These are phyloP conservation scores for Erythrocercus mccallii DNA, from an alignment of 2,113 vertebrate species.

Conservation along the genomic window DNA sequence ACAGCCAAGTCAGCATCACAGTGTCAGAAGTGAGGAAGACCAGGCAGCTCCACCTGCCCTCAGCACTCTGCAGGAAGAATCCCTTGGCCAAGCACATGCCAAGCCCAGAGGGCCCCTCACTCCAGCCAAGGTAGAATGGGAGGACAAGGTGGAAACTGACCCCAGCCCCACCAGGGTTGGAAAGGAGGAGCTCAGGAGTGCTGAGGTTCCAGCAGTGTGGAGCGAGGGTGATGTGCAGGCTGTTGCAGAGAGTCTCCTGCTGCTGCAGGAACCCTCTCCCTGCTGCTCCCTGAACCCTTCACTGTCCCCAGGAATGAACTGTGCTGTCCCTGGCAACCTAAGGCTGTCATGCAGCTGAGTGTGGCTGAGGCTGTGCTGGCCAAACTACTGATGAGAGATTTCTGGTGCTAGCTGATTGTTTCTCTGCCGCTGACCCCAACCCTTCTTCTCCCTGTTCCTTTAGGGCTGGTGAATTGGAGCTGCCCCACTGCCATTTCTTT, in stretches of 20 bases:
- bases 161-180: not conserved
- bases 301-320: not conserved
- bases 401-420: not conserved
- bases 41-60: not conserved
- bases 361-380: rapidly evolving
- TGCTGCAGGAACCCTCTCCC: not conserved
- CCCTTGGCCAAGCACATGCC: not conserved
- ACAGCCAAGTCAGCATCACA: rapidly evolving
- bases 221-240: not conserved
- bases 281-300: not conserved
- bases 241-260: not conserved
- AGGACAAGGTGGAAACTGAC: not conserved
- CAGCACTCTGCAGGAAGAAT: not conserved
- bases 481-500: not conserved
- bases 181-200: not conserved
- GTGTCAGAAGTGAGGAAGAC: not conserved
- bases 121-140: rapidly evolving
- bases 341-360: not conserved
- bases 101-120: not conserved
- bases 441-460: not conserved
- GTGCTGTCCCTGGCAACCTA: rapidly evolving
- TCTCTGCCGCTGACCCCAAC: not conserved
- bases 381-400: not conserved
- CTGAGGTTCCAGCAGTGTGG: not conserved
- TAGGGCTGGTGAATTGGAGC: not conserved